Evolutionary conservation across 1,140 invertebrate species (phyloP).

Genomic region (Kradibia gibbosae): DNA sequence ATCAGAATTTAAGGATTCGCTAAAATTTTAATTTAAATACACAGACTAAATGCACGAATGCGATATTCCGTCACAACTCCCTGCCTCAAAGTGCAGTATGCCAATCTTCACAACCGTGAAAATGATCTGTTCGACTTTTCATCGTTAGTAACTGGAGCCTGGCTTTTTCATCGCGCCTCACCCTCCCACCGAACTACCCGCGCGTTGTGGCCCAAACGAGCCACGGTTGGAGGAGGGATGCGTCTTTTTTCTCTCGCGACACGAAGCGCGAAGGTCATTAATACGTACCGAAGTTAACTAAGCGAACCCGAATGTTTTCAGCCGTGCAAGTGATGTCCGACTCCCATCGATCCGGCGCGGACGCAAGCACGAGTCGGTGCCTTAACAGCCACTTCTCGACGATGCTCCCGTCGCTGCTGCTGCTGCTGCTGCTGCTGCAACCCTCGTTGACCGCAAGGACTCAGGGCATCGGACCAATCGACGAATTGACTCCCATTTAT

Average conservation of each 20-base stretch:
- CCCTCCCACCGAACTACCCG: neutral
- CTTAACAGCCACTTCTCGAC: neutral
- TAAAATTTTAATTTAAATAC: neutral
- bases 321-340: constrained; percentile 57
- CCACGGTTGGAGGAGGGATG: too few relatives aligned
- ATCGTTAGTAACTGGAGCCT: neutral
- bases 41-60: neutral
- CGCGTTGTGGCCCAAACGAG: neutral
- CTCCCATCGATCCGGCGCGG: constrained; percentile 55
- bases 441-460: too few relatives aligned
- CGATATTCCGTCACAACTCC: neutral
- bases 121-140: neutral
- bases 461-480: too few relatives aligned
- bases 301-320: constrained; percentile 40
- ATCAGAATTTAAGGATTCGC: too few relatives aligned
- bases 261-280: neutral
- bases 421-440: neutral
- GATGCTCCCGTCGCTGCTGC: neutral
- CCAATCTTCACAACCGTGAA: neutral
- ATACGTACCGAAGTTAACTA: constrained; percentile 27
- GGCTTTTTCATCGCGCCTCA: neutral
- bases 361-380: constrained; percentile 17
- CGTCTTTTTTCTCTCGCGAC: constrained; percentile 17
- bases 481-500: too few relatives aligned
- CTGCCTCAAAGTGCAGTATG: neutral